Percentiles rank a stretch among this genome's conserved stretches.
These are phyloP conservation scores for Mamestra configurata DNA, from an alignment of 1,140 invertebrate species.

Conservation along the genomic window DNA sequence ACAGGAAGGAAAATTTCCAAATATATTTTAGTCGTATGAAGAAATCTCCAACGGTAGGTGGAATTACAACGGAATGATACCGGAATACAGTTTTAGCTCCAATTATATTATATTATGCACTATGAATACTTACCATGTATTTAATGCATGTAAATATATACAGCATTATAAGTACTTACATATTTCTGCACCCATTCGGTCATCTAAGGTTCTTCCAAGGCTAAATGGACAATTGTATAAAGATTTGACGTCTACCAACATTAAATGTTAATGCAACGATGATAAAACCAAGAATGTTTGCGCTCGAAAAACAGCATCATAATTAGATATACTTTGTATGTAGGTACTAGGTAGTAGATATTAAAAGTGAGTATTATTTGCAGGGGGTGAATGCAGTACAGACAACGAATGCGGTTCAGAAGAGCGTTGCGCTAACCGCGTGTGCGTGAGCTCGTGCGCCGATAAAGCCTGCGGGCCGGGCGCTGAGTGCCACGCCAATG, in stretches of 20 bases:
- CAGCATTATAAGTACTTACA: constrained; percentile 18
- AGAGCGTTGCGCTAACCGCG: constrained; percentile 92
- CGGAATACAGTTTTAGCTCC: not conserved
- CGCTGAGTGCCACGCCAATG: constrained; percentile 92
- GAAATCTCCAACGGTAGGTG: not conserved
- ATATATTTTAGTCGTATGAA: not conserved
- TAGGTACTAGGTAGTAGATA: not conserved
- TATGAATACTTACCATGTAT: not conserved
- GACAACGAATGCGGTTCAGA: constrained; percentile 89
- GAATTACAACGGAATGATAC: not conserved
- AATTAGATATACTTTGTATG: not conserved
- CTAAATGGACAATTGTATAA: not conserved
- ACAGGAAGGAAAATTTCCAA: not conserved
- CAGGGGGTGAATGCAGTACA: constrained; percentile 89
- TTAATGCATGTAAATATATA: constrained; percentile 42
- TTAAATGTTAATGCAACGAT: not conserved
- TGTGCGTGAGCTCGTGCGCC: constrained; percentile 93
- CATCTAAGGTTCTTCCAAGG: not conserved
- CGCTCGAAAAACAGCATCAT: not conserved
- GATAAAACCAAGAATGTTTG: not conserved
- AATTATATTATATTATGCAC: constrained; percentile 2
- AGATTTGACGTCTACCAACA: not conserved
- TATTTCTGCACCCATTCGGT: constrained; percentile 3
- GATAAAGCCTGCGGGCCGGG: constrained; percentile 92
- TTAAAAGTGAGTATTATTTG: not conserved